Evolutionary conservation across 2,113 vertebrate species (phyloP), one percentile per base, ranked within the genome.

Genomic region (Odobenus rosmarus): DNA sequence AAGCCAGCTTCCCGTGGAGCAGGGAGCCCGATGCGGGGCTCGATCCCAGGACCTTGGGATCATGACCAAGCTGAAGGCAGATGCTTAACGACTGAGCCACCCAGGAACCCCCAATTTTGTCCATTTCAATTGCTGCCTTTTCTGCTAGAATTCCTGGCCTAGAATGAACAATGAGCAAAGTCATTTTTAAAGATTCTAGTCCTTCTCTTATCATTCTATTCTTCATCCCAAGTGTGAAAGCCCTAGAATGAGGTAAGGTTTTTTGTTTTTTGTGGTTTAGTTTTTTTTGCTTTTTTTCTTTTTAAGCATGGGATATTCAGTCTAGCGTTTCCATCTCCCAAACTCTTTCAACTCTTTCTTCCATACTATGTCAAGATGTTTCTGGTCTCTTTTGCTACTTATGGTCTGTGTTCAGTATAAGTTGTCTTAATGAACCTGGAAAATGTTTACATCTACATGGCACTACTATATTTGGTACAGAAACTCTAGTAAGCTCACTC

Each of bases 321-420:
- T 89, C 6, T 51, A 62, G 11, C 14, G 59, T 77, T 97, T 95
- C 77, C 77, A 23, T n/a, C 53, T 86, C 39, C 19, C 28, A 90
- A 23, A 79, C 31, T 62, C 61, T 79, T 86, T 71, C 16, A 80
- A 82, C 6, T 79, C 6, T 94, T 4, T 53, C 49, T 96, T 87
- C 46, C 42, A 93, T 94, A 96, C 74, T 88, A 53, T 49, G 49
- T 33, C 53, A 67, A 74, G 2, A 39, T 67, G 67, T 82, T 96
- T 84, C n/a, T 77, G 19, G 13, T 72, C 15, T 77, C 61, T 76
- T 28, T 82, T 83, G 24, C 33, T 19, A 53, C 61, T 80, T 28
- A 36, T 57, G 15, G 36, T 42, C 39, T 88, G 5, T 86, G 31
- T 62, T 95, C 14, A 92, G 33, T 83, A 13, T n/a, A 86, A 39